phyloP scores from a whole-genome alignment of 2,113 vertebrate genomes.

The Aythya baeri region DNA sequence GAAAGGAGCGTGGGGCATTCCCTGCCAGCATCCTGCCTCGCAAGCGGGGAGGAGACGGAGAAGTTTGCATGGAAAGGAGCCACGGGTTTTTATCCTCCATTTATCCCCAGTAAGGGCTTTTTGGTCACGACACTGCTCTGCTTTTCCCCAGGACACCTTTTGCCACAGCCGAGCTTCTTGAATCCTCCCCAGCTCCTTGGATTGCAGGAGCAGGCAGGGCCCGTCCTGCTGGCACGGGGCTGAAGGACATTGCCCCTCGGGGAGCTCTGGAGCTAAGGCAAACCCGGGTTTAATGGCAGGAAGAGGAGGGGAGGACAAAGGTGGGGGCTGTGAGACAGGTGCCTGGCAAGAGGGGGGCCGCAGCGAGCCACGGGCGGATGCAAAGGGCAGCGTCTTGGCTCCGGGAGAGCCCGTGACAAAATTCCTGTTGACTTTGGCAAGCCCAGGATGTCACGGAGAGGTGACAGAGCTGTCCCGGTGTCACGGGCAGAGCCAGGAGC shows the following conservation, averaged over 20 bases:
- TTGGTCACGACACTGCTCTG: fast-evolving
- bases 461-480: not conserved
- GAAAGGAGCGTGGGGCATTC: not conserved
- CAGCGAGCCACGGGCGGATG: not conserved
- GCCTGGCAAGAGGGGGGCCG: not conserved
- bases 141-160: not conserved
- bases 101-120: not conserved
- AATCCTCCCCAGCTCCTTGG: not conserved
- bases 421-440: conserved; percentile 16
- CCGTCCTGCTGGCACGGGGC: not conserved
- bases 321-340: not conserved
- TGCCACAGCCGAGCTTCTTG: fast-evolving
- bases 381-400: not conserved
- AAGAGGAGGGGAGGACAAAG: not conserved
- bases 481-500: not conserved
- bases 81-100: not conserved
- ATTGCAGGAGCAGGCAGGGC: not conserved
- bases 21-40: conserved; percentile 29
- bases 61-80: fast-evolving
- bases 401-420: not conserved
- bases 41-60: not conserved
- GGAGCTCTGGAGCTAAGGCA: not conserved
- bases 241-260: not conserved
- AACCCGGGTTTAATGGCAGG: not conserved
- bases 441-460: not conserved